Base-by-base conservation (phyloP, 2,113 vertebrate genomes). In the Oryzias woworae region DNA sequence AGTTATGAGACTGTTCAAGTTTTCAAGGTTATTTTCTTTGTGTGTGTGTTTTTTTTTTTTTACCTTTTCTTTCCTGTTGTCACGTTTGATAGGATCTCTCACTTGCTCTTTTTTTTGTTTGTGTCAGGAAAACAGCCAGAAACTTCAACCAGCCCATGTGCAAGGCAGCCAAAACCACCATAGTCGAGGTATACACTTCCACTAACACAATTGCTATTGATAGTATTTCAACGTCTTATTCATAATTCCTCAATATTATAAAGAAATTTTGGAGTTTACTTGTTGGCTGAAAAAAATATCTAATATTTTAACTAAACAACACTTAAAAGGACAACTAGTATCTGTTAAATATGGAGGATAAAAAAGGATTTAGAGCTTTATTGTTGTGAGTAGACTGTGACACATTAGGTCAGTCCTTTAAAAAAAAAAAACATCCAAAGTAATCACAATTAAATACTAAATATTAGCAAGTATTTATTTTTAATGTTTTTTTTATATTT, bases 81-180 rank as follows among this genome's bases (percentile, higher is more conserved):
- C 41, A 44, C 1, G 36, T 48, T 55, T 44, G 18, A 43, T 36
- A 18, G 50, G 0, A 44, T 8, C 5, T 45, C 1, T 75, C 44
- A 58, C 6, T 42, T 51, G 13, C 16, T 51, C 18, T 24, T 12
- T 36, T 36, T 36, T 36, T 8, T 59, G 15, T 4, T 5, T n/a
- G 42, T 71, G 15, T 4, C 48, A 99, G 97, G 76, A 98, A 98
- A 91, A 98, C 94, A 3, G 97, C 97, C 26, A 93, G 95, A 74
- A 99, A 99, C 85, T 99, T 99, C 85, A 99, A 99, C 81, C 93
- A 96, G 65, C 95, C 97, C 0, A 99, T 99, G 97, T 99, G 97
- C 85, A 99, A 99, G 90, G 97, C 97, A 81, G 95, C 97, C 23
- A 92, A 89, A 80, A 93, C 89, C 74, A 98, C 97, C 16, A 92